Base-by-base conservation (phyloP, 2,888 invertebrate species). In the Lepas anatifera region DNA sequence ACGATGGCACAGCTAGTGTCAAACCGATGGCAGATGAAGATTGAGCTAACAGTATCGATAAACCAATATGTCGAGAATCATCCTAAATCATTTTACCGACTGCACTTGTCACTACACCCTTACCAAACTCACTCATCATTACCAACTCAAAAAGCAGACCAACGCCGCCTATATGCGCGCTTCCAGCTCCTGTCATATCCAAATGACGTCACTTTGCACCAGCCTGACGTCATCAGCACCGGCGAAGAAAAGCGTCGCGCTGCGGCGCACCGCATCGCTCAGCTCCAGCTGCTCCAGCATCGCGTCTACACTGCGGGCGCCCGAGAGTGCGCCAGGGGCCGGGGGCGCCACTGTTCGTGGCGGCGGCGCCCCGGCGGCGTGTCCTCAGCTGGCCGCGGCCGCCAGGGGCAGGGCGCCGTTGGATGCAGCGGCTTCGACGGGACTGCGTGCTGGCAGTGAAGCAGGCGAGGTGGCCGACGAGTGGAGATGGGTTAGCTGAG, bases 181-280 rank as follows among this genome's bases (percentile, higher is more conserved):
- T 29, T 52, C 29, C 48, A 48, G n/a, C 48, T 48, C 58, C 32
- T 32, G 58, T 58, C 58, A 58, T 13, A 58, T 58, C 58, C 58
- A 58, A 7, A 58, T 32, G 22, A 58, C 58, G 22, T 58, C 58
- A 22, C 35, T 32, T 35, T 58, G 58, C 22, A 58, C 35, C 22
- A 58, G 18, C 22, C 22, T 16, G 32, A 32, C 32, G 32, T 32
- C 32, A 22, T 11, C 35, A 22, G 25, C 32, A 35, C 22, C 35
- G 18, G 32, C 32, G 58, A 58, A 58, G 58, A 58, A 58, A 13
- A 29, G 32, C 32, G 32, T 35, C 32, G 58, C 58, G 58, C 58
- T 35, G 32, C 58, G 58, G 3, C 32, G 32, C 32, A 58, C 58
- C 13, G 32, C 3, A 8, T 58, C 58, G 32, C 35, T 32, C 35